A percentile compares a stretch with the other conserved stretches of the same genome.
phyloP scores from a whole-genome alignment of 1,140 invertebrate species.

The Anadara kagoshimensis region DNA sequence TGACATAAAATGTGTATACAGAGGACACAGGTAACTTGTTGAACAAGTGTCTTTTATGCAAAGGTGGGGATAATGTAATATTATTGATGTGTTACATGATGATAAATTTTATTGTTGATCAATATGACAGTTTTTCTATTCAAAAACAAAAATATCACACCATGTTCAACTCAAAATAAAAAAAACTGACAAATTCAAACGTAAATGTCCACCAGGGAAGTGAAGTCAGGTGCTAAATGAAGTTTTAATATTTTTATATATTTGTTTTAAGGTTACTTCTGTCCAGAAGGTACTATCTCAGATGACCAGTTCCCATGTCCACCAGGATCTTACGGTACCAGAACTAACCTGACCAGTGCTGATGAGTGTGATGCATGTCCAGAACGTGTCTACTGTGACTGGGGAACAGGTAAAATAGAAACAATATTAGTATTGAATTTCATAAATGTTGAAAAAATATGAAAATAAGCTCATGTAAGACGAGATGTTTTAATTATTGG shows the following conservation, averaged over 20 bases:
- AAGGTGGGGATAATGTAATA: too few species aligned
- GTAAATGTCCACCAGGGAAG: too few species aligned
- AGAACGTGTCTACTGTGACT: conserved; percentile 59
- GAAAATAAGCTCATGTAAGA: background rate
- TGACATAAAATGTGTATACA: too few species aligned
- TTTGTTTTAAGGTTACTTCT: conserved; percentile 63
- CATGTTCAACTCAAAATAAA: too few species aligned
- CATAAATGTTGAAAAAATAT: background rate
- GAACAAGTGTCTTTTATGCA: too few species aligned
- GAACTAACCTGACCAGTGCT: conserved; percentile 61
- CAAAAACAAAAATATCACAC: too few species aligned
- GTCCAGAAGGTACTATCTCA: conserved; percentile 63
- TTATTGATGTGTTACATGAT: too few species aligned
- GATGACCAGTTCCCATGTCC: conserved; percentile 65
- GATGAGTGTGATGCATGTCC: conserved; percentile 69
- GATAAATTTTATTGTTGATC: too few species aligned
- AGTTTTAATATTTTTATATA: conserved; percentile 1
- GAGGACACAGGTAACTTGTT: too few species aligned
- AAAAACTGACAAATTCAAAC: too few species aligned
- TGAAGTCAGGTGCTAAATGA: too few species aligned
- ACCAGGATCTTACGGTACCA: conserved; percentile 63
- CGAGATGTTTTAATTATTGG: background rate
- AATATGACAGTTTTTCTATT: too few species aligned
- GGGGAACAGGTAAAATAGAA: conserved; percentile 48
- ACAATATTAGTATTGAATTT: background rate